Percentiles rank a stretch among this genome's conserved stretches.
Conservation (phyloP, 2,888 invertebrate species). For the Cinara cedri region DNA sequence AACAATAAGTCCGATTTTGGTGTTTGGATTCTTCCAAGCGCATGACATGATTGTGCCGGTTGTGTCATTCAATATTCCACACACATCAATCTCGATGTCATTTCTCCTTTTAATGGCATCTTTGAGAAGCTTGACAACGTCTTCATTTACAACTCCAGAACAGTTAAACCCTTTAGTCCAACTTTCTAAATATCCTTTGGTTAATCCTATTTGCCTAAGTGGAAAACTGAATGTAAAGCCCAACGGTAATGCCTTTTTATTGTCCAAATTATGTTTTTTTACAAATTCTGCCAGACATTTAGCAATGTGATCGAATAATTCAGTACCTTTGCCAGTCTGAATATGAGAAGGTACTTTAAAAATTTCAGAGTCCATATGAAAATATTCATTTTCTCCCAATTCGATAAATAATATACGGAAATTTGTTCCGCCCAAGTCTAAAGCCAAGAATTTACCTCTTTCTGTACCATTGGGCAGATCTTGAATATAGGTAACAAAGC, state of each 20-base stretch:
- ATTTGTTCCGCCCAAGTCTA: slow-evolving; percentile 98
- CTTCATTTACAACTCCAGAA: slow-evolving; percentile 72
- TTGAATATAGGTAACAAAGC: slow-evolving; percentile 94
- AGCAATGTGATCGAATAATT: slow-evolving; percentile 69
- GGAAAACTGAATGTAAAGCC: slow-evolving; percentile 88
- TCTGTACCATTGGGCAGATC: slow-evolving; percentile 91
- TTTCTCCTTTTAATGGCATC: slow-evolving; percentile 60
- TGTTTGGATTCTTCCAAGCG: slow-evolving; percentile 93
- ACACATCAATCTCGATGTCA: slow-evolving; percentile 80
- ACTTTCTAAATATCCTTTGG: slow-evolving; percentile 75
- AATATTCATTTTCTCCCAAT: slow-evolving; percentile 76
- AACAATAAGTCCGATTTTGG: slow-evolving; percentile 89
- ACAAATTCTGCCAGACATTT: slow-evolving; percentile 67
- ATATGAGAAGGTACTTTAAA: slow-evolving; percentile 93
- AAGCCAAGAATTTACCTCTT: slow-evolving; percentile 90
- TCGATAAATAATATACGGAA: slow-evolving; percentile 93
- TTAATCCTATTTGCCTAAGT: slow-evolving; percentile 76
- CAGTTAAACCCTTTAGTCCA: slow-evolving; percentile 87
- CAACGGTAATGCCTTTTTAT: slow-evolving; percentile 68
- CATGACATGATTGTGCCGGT: slow-evolving; percentile 97
- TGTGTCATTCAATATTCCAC: slow-evolving; percentile 92
- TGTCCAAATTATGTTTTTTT: slow-evolving; percentile 58
- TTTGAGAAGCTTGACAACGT: slow-evolving; percentile 74
- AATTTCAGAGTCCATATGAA: slow-evolving; percentile 96
- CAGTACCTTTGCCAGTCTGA: slow-evolving; percentile 85